Evolutionary conservation across 2,797 vertebrate genomes (phyloP).

Genomic region (Melanogrammus aeglefinus): DNA sequence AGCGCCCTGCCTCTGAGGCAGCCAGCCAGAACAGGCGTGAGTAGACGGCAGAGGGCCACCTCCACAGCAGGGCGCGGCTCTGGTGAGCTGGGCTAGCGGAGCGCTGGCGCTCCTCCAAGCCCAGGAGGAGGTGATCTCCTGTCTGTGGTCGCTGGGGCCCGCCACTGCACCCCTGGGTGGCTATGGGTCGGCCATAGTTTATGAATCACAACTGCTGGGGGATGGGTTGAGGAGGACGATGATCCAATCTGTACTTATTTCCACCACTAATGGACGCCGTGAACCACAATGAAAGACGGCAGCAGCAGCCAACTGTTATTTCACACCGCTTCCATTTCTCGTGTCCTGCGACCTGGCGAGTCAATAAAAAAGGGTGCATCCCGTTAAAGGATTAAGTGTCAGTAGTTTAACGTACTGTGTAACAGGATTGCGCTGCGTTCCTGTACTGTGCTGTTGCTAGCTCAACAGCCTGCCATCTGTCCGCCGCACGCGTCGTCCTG

Average conservation of each 20-base stretch:
- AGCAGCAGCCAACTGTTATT: neutral
- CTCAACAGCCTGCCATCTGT: conserved; percentile 37
- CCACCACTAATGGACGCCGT: neutral
- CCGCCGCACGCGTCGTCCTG: conserved; percentile 4
- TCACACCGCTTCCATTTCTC: conserved; percentile 11
- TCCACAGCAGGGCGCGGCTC: neutral
- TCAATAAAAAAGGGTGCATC: conserved; percentile 59
- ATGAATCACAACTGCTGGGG: neutral
- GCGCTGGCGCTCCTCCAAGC: neutral
- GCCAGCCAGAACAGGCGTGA: neutral
- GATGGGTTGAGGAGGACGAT: neutral
- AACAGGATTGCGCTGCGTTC: conserved; percentile 58
- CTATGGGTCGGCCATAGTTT: neutral
- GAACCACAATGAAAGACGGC: neutral
- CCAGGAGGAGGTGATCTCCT: neutral
- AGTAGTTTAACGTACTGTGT: conserved; percentile 59
- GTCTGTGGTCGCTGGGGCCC: neutral
- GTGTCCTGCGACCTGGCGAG: conserved; percentile 47
- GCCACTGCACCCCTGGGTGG: neutral
- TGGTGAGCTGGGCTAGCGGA: neutral
- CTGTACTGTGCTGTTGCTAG: conserved; percentile 37
- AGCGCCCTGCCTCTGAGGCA: neutral
- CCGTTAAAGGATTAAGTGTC: conserved; percentile 69
- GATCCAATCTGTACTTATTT: conserved; percentile 4
- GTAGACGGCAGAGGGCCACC: neutral